A percentile compares a stretch with the other conserved stretches of the same genome.
Conservation (phyloP, 2,888 invertebrate genomes). For the Dascillus cervinus region DNA sequence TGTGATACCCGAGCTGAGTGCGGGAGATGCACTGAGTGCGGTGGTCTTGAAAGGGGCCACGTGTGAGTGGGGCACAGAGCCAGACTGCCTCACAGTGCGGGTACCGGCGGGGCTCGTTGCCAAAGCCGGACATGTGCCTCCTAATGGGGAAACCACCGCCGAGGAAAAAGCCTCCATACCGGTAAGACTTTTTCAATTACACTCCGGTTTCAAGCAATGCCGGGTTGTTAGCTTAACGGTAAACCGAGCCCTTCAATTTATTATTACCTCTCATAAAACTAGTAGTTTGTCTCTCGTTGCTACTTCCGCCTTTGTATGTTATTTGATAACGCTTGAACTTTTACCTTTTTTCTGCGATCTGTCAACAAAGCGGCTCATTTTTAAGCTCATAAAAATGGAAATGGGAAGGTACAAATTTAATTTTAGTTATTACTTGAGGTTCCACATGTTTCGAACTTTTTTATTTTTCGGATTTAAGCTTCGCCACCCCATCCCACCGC, state of each 20-base stretch:
- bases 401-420: slow-evolving; percentile 9
- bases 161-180: slow-evolving; percentile 44
- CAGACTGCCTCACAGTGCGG: slow-evolving; percentile 43
- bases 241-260: no score
- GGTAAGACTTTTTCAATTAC: no score
- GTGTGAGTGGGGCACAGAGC: slow-evolving; percentile 37
- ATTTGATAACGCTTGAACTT: neutral
- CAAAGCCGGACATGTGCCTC: slow-evolving; percentile 44
- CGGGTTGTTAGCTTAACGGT: no score
- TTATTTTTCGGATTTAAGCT: slow-evolving; percentile 1
- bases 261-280: neutral
- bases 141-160: slow-evolving; percentile 43
- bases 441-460: slow-evolving; percentile 5
- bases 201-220: no score
- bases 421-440: slow-evolving; percentile 6
- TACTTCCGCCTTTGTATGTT: neutral
- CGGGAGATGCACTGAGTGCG: slow-evolving; percentile 34
- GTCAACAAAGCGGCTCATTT: slow-evolving; percentile 2
- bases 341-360: neutral
- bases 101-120: slow-evolving; percentile 43
- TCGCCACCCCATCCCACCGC: neutral
- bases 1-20: slow-evolving; percentile 22
- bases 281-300: neutral
- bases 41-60: slow-evolving; percentile 34
- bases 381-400: slow-evolving; percentile 5